Percentiles rank a stretch among this genome's conserved stretches.
Conservation (phyloP, 2,113 vertebrate genomes). For the Phylloscopus trochiloides region DNA sequence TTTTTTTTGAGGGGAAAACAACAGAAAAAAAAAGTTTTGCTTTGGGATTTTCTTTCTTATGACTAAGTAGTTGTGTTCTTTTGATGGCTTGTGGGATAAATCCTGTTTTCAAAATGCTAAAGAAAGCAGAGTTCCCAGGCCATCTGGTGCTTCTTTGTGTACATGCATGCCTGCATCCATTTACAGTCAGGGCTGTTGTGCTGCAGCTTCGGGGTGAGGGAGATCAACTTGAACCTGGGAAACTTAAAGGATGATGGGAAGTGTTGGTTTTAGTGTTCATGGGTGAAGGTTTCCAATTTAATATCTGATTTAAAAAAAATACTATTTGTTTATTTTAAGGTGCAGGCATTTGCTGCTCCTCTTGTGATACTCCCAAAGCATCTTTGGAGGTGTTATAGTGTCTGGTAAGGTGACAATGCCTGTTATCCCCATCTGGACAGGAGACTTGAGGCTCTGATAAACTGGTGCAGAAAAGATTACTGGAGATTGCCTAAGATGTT, state of each 20-base stretch:
- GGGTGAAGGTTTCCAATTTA: not conserved
- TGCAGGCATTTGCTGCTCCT: not conserved
- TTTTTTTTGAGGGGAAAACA: too few species aligned
- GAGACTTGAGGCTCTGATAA: not conserved
- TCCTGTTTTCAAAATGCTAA: not conserved
- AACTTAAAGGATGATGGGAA: not conserved
- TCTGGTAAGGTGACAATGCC: not conserved
- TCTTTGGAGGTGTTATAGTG: not conserved
- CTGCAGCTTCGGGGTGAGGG: not conserved
- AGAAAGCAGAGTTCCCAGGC: not conserved
- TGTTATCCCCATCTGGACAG: not conserved
- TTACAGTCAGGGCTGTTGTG: not conserved
- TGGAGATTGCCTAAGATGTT: not conserved
- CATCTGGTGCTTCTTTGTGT: not conserved
- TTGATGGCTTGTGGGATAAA: not conserved
- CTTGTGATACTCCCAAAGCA: not conserved
- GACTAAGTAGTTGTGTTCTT: not conserved
- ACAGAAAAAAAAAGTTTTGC: too few species aligned
- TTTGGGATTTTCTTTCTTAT: not conserved
- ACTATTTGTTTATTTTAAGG: not conserved
- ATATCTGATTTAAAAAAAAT: rapidly evolving
- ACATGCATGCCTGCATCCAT: not conserved
- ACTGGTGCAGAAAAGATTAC: not conserved
- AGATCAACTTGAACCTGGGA: not conserved
- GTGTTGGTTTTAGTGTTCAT: not conserved